phyloP scores from a whole-genome alignment of 2,888 invertebrate species.

The Limenitis camilla region DNA sequence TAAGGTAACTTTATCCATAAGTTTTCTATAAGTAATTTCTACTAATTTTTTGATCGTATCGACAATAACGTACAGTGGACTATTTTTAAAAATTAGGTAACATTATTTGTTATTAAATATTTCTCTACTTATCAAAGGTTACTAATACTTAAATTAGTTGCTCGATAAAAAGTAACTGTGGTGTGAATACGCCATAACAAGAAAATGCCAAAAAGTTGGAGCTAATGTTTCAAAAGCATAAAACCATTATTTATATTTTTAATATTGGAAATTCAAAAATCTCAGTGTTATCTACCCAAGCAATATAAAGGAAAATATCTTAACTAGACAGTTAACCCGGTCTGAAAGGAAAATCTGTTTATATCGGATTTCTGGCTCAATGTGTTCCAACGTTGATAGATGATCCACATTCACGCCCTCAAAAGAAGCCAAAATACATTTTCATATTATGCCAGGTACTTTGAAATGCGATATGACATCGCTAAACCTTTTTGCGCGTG shows the following conservation, averaged over 20 bases:
- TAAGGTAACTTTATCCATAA: conserved; percentile 58
- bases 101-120: not conserved
- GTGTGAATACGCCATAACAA: no score
- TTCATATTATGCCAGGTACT: conserved; percentile 14
- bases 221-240: no score
- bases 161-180: no score
- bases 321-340: conserved; percentile 9
- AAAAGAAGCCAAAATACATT: conserved; percentile 18
- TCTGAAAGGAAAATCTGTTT: conserved; percentile 16
- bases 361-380: conserved; percentile 14
- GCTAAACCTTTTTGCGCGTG: conserved; percentile 19
- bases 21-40: no score
- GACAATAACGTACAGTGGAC: no score
- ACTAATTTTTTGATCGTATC: no score
- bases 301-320: conserved; percentile 6
- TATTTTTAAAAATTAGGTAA: not conserved
- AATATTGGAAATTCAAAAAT: no score
- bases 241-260: no score
- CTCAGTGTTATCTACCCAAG: not conserved
- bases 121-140: no score
- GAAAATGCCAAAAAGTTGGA: no score
- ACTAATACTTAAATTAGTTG: no score
- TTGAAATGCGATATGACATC: conserved; percentile 17
- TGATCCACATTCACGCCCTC: conserved; percentile 12
- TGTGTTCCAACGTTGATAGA: conserved; percentile 18